Conservation (phyloP, 2,888 invertebrate genomes). For the Drosophila sordidapex region DNA sequence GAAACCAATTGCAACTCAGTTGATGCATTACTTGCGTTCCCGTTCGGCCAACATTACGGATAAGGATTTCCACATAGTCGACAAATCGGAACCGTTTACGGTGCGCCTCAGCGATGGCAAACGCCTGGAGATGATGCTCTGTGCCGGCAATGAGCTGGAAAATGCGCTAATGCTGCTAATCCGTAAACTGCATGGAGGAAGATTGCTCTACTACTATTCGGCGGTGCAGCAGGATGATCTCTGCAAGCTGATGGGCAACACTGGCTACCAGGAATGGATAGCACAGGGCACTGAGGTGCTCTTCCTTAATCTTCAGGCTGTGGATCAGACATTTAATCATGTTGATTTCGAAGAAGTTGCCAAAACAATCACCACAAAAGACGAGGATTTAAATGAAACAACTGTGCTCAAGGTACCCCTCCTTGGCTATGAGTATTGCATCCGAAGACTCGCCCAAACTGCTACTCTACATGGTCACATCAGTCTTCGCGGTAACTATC, state of each 20-base stretch:
- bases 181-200: conserved; percentile 34
- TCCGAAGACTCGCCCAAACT: conserved; percentile 43
- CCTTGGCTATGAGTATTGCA: conserved; percentile 57
- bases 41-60: conserved; percentile 38
- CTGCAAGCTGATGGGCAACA: conserved; percentile 43
- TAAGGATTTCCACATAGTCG: conserved; percentile 50
- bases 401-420: conserved; percentile 43
- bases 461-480: conserved; percentile 46
- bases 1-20: conserved; percentile 49
- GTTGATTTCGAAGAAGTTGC: conserved; percentile 50
- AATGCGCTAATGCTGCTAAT: conserved; percentile 57
- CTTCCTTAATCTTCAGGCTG: conserved; percentile 51
- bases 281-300: conserved; percentile 53
- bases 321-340: conserved; percentile 24
- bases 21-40: conserved; percentile 35
- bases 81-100: conserved; percentile 38
- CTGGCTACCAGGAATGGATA: conserved; percentile 53
- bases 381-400: accelerated
- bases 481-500: conserved; percentile 19
- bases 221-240: conserved; percentile 61
- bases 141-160: conserved; percentile 52
- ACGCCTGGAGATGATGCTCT: conserved; percentile 61
- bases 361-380: conserved; percentile 3
- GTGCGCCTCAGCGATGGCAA: conserved; percentile 55
- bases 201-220: conserved; percentile 63